Percentiles rank a stretch among this genome's conserved stretches.
Evolutionary conservation across 2,888 invertebrate species (phyloP).

Genomic region (Ectemnius cavifrons): DNA sequence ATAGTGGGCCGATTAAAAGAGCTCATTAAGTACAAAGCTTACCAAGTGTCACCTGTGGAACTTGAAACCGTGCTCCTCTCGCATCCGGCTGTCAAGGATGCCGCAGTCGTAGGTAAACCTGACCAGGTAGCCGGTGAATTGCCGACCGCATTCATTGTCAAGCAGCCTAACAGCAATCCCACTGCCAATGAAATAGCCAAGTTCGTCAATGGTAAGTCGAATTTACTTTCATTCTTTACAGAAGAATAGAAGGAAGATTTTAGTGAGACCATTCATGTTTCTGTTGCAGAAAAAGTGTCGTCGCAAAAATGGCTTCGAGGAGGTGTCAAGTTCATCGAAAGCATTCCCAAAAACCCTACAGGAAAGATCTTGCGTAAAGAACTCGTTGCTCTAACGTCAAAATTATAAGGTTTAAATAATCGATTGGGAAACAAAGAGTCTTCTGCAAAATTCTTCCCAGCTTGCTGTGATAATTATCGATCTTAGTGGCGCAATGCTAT

Average conservation of each 20-base stretch:
- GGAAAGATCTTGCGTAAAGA: constrained; percentile 79
- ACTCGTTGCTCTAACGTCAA: constrained; percentile 47
- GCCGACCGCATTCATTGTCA: constrained; percentile 77
- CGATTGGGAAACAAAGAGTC: background rate
- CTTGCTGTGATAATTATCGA: background rate
- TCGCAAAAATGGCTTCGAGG: constrained; percentile 77
- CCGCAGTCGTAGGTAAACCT: constrained; percentile 62
- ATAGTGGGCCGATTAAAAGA: constrained; percentile 81
- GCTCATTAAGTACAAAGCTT: constrained; percentile 82
- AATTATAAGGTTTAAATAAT: constrained; percentile 3
- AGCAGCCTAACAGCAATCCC: constrained; percentile 49
- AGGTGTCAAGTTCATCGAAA: constrained; percentile 79
- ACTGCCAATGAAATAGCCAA: constrained; percentile 65
- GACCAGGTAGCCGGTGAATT: constrained; percentile 76
- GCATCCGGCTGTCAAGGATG: constrained; percentile 57
- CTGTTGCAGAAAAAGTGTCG: constrained; percentile 72
- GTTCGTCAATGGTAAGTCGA: constrained; percentile 63
- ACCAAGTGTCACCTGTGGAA: constrained; percentile 78
- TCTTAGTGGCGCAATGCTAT: background rate
- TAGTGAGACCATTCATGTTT: background rate
- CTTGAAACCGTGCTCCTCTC: constrained; percentile 68
- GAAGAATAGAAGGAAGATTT: no score
- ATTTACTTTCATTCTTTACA: background rate
- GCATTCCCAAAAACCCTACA: constrained; percentile 79
- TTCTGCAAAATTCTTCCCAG: background rate